A percentile compares a stretch with the other conserved stretches of the same genome.
Evolutionary conservation across 2,888 invertebrate genomes (phyloP).

Genomic region (Caenorhabditis wallacei): DNA sequence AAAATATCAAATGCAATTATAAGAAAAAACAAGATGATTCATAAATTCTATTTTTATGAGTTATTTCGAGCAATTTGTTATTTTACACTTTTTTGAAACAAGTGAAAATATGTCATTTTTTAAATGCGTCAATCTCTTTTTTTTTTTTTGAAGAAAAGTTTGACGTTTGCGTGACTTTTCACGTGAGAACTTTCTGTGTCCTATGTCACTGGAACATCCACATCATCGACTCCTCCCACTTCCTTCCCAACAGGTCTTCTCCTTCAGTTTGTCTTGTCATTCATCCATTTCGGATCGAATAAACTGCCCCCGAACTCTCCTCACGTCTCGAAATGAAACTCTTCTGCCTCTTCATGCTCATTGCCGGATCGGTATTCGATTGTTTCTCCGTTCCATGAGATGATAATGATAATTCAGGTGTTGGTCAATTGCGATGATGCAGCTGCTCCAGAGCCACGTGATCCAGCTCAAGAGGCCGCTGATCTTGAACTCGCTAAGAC

Average conservation of each 20-base stretch:
- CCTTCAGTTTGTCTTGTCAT: background rate
- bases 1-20: no score
- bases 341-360: background rate
- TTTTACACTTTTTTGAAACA: background rate
- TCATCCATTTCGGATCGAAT: constrained; percentile 10
- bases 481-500: constrained; percentile 30
- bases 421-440: background rate
- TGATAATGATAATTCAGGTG: background rate
- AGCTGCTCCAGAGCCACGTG: background rate
- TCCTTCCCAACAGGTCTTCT: background rate
- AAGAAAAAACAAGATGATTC: no score
- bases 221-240: background rate
- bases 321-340: constrained; percentile 1
- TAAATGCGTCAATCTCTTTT: background rate
- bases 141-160: background rate
- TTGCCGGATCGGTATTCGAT: background rate
- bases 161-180: background rate
- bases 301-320: constrained; percentile 1
- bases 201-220: constrained; percentile 9
- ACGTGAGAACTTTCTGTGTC: constrained; percentile 3
- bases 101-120: background rate
- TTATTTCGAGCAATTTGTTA: background rate
- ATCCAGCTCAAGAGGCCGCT: constrained; percentile 16
- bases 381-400: background rate
- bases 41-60: no score